Evolutionary conservation across 2,113 vertebrate species (phyloP).

Genomic region (Ondatra zibethicus): DNA sequence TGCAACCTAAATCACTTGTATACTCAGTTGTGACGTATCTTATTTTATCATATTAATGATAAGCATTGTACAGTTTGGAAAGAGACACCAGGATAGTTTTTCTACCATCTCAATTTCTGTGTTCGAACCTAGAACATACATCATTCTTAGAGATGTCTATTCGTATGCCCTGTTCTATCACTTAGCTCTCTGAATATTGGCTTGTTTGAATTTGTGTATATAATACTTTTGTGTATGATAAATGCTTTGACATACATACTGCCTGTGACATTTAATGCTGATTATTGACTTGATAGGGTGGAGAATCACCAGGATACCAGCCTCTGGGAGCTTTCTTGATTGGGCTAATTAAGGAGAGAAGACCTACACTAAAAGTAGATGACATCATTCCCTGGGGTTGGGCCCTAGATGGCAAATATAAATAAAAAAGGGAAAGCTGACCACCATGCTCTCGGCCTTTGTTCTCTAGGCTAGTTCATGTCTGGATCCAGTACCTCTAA

Average conservation of each 20-base stretch:
- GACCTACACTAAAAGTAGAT: neutral
- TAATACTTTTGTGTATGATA: neutral
- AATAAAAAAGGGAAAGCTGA: neutral
- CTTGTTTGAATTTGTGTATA: neutral
- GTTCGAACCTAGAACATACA: neutral
- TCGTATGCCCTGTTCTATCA: neutral
- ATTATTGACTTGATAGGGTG: no score
- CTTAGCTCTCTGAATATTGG: neutral
- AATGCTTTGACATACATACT: neutral
- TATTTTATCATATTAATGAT: neutral
- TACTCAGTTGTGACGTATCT: neutral
- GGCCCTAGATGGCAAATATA: neutral
- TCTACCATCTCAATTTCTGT: neutral
- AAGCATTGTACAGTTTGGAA: neutral
- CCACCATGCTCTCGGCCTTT: neutral
- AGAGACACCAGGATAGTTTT: neutral
- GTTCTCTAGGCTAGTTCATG: neutral
- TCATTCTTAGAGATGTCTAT: neutral
- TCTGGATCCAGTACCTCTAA: neutral
- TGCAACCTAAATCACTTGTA: neutral
- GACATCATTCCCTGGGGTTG: neutral
- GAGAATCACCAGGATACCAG: neutral
- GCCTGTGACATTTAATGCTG: neutral
- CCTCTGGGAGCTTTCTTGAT: neutral
- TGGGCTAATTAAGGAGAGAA: neutral